A percentile compares a stretch with the other conserved stretches of the same genome.
phyloP scores from a whole-genome alignment of 1,140 invertebrate genomes.

The Zeugodacus cucurbitae region DNA sequence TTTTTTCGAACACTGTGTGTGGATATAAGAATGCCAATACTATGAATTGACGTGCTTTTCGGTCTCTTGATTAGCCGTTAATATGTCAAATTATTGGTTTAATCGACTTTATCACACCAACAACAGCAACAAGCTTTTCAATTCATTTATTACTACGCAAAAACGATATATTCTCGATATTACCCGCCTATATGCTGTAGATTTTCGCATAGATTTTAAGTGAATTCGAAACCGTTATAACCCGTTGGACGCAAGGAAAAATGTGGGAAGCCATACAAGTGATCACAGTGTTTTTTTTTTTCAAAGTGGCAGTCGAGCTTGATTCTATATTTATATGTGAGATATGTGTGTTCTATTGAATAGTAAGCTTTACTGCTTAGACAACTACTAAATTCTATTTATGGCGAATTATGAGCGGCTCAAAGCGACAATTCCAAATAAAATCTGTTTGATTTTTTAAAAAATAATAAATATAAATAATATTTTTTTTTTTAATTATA shows the following conservation, averaged over 20 bases:
- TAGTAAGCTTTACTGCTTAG: neutral
- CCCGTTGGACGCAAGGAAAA: neutral
- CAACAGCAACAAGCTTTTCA: neutral
- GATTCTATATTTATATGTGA: neutral
- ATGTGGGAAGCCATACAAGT: slow-evolving; percentile 14
- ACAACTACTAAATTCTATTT: neutral
- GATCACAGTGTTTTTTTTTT: neutral
- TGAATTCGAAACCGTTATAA: neutral
- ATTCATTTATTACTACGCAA: neutral
- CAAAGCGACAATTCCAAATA: neutral
- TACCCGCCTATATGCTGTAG: neutral
- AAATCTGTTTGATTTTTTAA: no score
- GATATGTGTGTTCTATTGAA: neutral
- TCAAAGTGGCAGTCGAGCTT: neutral
- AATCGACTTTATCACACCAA: neutral
- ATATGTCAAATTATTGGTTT: neutral
- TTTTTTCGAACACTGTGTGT: no score
- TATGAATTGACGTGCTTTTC: neutral
- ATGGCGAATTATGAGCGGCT: neutral
- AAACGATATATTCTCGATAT: neutral
- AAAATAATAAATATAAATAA: no score
- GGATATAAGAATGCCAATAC: no score
- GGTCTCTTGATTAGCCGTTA: neutral
- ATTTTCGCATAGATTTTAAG: neutral
- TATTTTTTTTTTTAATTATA: no score